A percentile compares a stretch with the other conserved stretches of the same genome.
Evolutionary conservation across 2,888 invertebrate genomes (phyloP).

Genomic region (Hoplodrina blanda): DNA sequence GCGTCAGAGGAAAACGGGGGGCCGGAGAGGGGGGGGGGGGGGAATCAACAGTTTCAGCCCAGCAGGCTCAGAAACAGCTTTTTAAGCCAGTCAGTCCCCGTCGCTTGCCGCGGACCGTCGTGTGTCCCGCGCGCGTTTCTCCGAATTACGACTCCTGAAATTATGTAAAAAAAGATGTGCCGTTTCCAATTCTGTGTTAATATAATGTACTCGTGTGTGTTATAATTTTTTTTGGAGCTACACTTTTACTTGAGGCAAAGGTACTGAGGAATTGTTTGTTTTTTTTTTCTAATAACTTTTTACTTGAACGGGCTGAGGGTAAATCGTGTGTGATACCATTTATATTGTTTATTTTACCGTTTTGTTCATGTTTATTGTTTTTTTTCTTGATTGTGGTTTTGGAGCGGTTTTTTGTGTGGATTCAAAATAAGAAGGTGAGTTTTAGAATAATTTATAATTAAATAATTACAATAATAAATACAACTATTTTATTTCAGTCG

Average conservation of each 20-base stretch:
- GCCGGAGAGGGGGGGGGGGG: conserved; percentile 30
- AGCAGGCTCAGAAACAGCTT: conserved; percentile 61
- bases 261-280: conserved; percentile 27
- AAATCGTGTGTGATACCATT: conserved; percentile 56
- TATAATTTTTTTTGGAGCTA: conserved; percentile 26
- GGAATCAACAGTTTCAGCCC: conserved; percentile 68
- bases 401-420: conserved; percentile 27
- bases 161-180: conserved; percentile 55
- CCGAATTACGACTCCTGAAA: conserved; percentile 58
- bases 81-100: conserved; percentile 63
- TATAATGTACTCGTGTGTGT: conserved; percentile 32
- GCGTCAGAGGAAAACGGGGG: conserved; percentile 55
- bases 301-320: conserved; percentile 19
- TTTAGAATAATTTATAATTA: background rate
- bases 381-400: conserved; percentile 41
- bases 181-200: conserved; percentile 35
- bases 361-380: conserved; percentile 35
- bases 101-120: conserved; percentile 46
- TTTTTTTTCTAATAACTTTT: conserved; percentile 34
- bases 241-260: conserved; percentile 9
- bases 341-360: conserved; percentile 51
- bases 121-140: conserved; percentile 10
- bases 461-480: too few species aligned
- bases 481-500: background rate
- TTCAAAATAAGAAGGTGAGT: conserved; percentile 48